Evolutionary conservation across 30 jellyfish, hydroid and myxozoan species (phyloP).

Genomic region (Chrysaora quinquecirrha): DNA sequence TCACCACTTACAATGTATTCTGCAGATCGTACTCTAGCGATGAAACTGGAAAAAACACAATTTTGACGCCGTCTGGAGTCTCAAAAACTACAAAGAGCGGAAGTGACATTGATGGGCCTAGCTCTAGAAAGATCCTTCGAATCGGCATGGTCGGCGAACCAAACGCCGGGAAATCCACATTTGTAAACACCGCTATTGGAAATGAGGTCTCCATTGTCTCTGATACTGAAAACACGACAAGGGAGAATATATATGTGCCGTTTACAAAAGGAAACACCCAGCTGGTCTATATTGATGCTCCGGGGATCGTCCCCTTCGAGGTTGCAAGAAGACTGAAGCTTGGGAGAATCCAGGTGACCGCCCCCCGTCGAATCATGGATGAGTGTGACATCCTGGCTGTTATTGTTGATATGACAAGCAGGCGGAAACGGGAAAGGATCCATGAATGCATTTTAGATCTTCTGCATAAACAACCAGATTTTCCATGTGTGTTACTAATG

Average conservation of each 20-base stretch:
- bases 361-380: conserved; percentile 74
- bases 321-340: conserved; percentile 86
- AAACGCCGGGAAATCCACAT: conserved; percentile 95
- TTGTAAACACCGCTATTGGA: conserved; percentile 78
- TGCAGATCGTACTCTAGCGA: too few relatives aligned
- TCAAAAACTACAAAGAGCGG: too few relatives aligned
- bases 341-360: conserved; percentile 80
- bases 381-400: conserved; percentile 86
- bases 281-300: conserved; percentile 87
- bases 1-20: too few relatives aligned
- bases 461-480: conserved; percentile 36
- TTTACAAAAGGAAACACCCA: conserved; percentile 67
- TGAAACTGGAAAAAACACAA: too few relatives aligned
- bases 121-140: conserved; percentile 36
- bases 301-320: conserved; percentile 87
- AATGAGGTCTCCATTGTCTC: conserved; percentile 81
- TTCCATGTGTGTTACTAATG: conserved; percentile 75
- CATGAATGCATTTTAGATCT: conserved; percentile 80
- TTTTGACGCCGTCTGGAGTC: too few relatives aligned
- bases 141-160: conserved; percentile 93
- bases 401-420: conserved; percentile 70
- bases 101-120: too few relatives aligned
- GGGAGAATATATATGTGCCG: conserved; percentile 73
- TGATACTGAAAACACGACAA: conserved; percentile 83
- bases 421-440: conserved; percentile 69